phyloP scores from a whole-genome alignment of 2,888 invertebrate genomes.

The Pollenia angustigena region DNA sequence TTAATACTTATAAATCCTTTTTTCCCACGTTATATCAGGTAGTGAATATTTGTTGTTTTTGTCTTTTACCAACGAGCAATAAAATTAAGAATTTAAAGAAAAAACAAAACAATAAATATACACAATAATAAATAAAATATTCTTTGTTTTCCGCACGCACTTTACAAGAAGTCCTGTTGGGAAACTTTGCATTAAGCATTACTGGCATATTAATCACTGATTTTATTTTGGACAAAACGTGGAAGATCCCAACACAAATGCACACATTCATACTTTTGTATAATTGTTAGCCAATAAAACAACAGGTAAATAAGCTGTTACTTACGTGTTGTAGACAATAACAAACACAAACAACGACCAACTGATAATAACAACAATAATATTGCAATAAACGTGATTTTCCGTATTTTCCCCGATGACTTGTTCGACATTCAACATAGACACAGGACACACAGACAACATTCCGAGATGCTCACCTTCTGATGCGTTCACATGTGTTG shows the following conservation, averaged over 20 bases:
- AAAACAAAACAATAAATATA: not conserved
- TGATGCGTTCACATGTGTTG: slow-evolving; percentile 53
- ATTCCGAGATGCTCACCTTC: no score
- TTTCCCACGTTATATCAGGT: slow-evolving; percentile 69
- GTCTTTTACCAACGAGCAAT: not conserved
- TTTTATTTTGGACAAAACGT: slow-evolving; percentile 2
- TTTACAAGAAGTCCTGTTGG: slow-evolving; percentile 67
- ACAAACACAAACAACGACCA: slow-evolving; percentile 3
- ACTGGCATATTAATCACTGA: slow-evolving; percentile 60
- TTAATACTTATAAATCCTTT: slow-evolving; percentile 60
- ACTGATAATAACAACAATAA: slow-evolving; percentile 19
- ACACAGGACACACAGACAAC: not conserved
- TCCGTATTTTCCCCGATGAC: slow-evolving; percentile 52
- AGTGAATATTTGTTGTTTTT: slow-evolving; percentile 8
- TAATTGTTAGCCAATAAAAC: slow-evolving; percentile 52
- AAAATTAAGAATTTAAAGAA: not conserved
- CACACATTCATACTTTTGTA: not conserved
- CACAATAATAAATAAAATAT: slow-evolving; percentile 5
- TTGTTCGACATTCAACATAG: slow-evolving; percentile 2
- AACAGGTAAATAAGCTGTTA: slow-evolving; percentile 45
- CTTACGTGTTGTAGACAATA: slow-evolving; percentile 53
- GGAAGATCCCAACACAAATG: not conserved
- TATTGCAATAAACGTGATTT: slow-evolving; percentile 58
- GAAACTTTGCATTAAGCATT: slow-evolving; percentile 61
- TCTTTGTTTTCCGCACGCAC: slow-evolving; percentile 66